Conservation (phyloP, 2,888 invertebrate species). For the Macrosoma leucophasiata region DNA sequence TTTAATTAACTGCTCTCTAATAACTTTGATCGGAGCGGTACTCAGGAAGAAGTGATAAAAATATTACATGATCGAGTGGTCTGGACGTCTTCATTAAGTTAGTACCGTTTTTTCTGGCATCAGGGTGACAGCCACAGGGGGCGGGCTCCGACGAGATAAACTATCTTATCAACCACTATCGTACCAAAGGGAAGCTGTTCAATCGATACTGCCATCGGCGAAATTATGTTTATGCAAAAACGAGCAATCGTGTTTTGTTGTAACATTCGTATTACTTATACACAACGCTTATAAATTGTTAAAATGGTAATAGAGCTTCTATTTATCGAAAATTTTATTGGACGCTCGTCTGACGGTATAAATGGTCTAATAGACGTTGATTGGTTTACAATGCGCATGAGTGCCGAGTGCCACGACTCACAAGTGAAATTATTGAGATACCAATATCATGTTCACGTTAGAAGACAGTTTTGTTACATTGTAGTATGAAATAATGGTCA, state of each 20-base stretch:
- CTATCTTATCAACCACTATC: slow-evolving; percentile 62
- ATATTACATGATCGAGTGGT: slow-evolving; percentile 24
- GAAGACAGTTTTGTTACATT: no score
- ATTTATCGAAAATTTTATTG: slow-evolving; percentile 39
- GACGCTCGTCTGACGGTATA: slow-evolving; percentile 49
- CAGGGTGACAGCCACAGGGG: slow-evolving; percentile 38
- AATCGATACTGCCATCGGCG: slow-evolving; percentile 46
- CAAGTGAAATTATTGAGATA: slow-evolving; percentile 25
- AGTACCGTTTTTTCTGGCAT: slow-evolving; percentile 34
- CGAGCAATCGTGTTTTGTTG: slow-evolving; percentile 17
- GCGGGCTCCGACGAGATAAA: slow-evolving; percentile 47
- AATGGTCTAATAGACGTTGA: slow-evolving; percentile 65
- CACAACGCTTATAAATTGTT: slow-evolving; percentile 19
- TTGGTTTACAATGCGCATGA: slow-evolving; percentile 64
- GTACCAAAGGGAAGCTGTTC: slow-evolving; percentile 41
- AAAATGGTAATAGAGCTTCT: slow-evolving; percentile 22
- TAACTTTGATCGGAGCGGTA: no score
- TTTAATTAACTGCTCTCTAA: no score
- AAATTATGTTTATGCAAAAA: slow-evolving; percentile 28
- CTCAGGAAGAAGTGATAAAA: no score
- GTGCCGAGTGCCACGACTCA: slow-evolving; percentile 28
- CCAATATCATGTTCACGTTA: slow-evolving; percentile 16
- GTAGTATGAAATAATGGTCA: no score
- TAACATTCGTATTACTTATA: no score
- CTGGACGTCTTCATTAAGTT: slow-evolving; percentile 32